Evolutionary conservation across 2,888 invertebrate genomes (phyloP).

Genomic region (Cordilura impudica): DNA sequence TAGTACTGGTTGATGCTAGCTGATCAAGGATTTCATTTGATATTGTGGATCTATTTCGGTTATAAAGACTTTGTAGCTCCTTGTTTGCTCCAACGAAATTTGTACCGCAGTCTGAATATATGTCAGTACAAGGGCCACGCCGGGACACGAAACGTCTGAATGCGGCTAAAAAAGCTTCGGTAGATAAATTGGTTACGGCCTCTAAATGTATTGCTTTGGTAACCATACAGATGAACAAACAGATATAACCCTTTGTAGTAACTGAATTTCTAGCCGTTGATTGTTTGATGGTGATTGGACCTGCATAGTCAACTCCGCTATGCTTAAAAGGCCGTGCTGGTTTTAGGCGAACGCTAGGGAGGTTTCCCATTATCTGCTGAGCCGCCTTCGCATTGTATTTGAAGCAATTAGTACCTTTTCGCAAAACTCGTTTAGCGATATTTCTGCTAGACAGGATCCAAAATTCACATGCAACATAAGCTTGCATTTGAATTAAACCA

Average conservation of each 20-base stretch:
- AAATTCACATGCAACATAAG: conserved; percentile 28
- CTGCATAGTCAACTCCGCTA: too few relatives aligned
- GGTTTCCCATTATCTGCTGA: conserved; percentile 36
- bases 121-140: too few relatives aligned
- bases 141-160: conserved; percentile 13
- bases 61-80: too few relatives aligned
- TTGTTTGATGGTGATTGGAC: too few relatives aligned
- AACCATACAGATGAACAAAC: not conserved
- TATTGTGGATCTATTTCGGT: too few relatives aligned
- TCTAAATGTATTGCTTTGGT: not conserved
- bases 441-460: conserved; percentile 37
- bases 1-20: too few relatives aligned
- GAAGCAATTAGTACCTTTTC: conserved; percentile 28
- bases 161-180: conserved; percentile 54
- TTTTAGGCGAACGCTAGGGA: too few relatives aligned
- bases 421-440: conserved; percentile 22
- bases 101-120: too few relatives aligned
- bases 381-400: conserved; percentile 20
- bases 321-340: too few relatives aligned
- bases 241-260: conserved; percentile 44
- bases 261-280: not conserved
- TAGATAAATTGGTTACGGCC: conserved; percentile 27
- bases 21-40: not conserved
- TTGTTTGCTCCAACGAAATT: too few relatives aligned
- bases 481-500: conserved; percentile 25